Evolutionary conservation across 2,888 invertebrate species (phyloP), one percentile per base, ranked within the genome.

Genomic region (Tenthredo mesomela): DNA sequence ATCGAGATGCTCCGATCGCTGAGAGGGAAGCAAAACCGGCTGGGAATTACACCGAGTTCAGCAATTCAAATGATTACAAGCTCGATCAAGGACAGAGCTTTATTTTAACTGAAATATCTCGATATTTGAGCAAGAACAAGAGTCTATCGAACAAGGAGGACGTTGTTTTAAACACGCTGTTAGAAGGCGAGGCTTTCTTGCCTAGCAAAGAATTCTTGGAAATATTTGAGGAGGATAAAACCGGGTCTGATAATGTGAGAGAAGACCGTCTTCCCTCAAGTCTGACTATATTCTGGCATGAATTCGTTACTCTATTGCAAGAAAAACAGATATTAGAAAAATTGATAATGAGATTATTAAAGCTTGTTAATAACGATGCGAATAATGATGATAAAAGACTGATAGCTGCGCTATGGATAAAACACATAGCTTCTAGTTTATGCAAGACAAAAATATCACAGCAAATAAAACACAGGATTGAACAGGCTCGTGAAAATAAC

Each of bases 341-440:
- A 10, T 93, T 96, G 84, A 90, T 95, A 75, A 84, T 94, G 86
- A 93, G 93, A 82, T 91, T 95, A 15, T 91, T 95, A 37, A 91
- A 93, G 85, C 88, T 94, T 70, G 93, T 94, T 33, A 91, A 94
- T 86, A 89, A 90, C 84, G 90, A 90, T 84, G 89, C 92, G 75
- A 90, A 90, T 82, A 89, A 89, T 40, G 86, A 88, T 10, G 88
- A 91, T 25, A 94, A 90, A 89, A 90, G 93, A 65, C 89, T 91
- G 10, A 90, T 94, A 29, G 94, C 95, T 87, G 94, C 95, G n/a
- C 90, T 95, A 43, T 95, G 95, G 95, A 91, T 95, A 29, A 94
- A 93, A 82, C 93, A 94, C 88, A 94, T 95, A 87, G 92, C 94
- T 71, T 91, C 91, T 84, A 93, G 94, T 86, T 91, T 94, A 40